Percentiles rank a stretch among this genome's conserved stretches.
Conservation (phyloP, 2,113 vertebrate genomes). For the Oncorhynchus keta region DNA sequence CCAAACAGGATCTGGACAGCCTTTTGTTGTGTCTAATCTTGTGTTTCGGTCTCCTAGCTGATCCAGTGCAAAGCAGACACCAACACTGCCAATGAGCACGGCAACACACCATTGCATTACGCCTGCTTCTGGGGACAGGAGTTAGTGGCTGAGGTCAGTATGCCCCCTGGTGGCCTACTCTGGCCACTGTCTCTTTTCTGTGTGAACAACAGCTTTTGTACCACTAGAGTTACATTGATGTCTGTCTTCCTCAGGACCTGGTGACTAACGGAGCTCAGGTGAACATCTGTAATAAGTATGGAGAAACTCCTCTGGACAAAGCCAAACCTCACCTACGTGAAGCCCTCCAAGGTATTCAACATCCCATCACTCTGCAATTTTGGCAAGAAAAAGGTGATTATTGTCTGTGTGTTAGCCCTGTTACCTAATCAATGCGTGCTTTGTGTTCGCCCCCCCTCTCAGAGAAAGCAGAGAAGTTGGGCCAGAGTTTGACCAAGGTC, state of each 20-base stretch:
- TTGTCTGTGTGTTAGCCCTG: background rate
- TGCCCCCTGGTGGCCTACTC: constrained; percentile 51
- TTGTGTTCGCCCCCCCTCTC: background rate
- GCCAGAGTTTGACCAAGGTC: constrained; percentile 90
- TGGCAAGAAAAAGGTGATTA: background rate
- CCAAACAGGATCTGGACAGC: constrained; percentile 48
- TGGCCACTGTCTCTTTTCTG: background rate
- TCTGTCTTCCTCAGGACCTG: constrained; percentile 78
- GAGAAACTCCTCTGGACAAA: constrained; percentile 92
- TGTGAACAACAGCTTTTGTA: background rate
- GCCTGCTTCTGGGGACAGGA: constrained; percentile 99
- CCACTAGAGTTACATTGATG: background rate
- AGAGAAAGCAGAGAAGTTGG: constrained; percentile 95
- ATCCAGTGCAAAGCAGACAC: constrained; percentile 96
- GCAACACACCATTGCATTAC: constrained; percentile 94
- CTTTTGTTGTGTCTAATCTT: constrained; percentile 35
- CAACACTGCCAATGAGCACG: constrained; percentile 92
- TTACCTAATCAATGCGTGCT: background rate
- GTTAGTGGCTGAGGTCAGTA: constrained; percentile 88
- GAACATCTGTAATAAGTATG: constrained; percentile 94
- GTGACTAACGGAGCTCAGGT: constrained; percentile 86
- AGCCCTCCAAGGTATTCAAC: constrained; percentile 78
- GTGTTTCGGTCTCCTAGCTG: constrained; percentile 70
- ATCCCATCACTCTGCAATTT: background rate
- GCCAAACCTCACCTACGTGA: constrained; percentile 87